Evolutionary conservation across 2,113 vertebrate genomes (phyloP), one percentile per base, ranked within the genome.

Genomic region (Oryctolagus cuniculus): DNA sequence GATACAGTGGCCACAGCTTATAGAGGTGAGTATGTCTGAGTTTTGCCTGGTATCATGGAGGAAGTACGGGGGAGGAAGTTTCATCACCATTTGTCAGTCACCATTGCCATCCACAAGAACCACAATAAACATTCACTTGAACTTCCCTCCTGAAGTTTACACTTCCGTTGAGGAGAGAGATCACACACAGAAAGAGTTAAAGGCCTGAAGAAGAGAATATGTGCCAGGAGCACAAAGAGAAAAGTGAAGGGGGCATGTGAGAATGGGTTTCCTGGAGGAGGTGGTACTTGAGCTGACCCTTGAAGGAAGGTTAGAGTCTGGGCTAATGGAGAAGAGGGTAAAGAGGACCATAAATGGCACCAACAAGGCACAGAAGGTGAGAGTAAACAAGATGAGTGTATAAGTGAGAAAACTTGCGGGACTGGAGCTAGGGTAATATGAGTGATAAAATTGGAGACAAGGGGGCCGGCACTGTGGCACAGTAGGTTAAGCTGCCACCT

Each of bases 391-490:
- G 73, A 34, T 67, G 58, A 63, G 15, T 80, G 38, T 64, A 25
- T 67, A 93, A 93, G 72, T 82, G 87, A 96, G 79, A 89, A 95
- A 87, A 93, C 78, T 86, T 91, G 74, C 55, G 70, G 53, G 75
- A 90, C 66, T 95, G 67, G 72, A 93, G 63, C 12, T 38, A 73
- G 34, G 73, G 66, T 55, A 51, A 63, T 0, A 0, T 70, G 27
- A 89, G 49, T 1, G 8, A 80, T 53, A 69, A 89, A 83, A 36
- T 67, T 83, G 64, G 78, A 93, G 87, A 90, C 77, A 72, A 53
- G 87, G 55, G 44, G 13, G 55, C 13, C 16, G 19, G 55, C 19
- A 3, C 12, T 58, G 55, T 58, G 55, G 55, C 55, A 58, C 15
- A 58, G 55, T 6, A 58, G 55, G 55, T 58, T 58, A 58, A 58